Base-by-base conservation (phyloP, 2,113 vertebrate genomes). In the Grallaria varia region DNA sequence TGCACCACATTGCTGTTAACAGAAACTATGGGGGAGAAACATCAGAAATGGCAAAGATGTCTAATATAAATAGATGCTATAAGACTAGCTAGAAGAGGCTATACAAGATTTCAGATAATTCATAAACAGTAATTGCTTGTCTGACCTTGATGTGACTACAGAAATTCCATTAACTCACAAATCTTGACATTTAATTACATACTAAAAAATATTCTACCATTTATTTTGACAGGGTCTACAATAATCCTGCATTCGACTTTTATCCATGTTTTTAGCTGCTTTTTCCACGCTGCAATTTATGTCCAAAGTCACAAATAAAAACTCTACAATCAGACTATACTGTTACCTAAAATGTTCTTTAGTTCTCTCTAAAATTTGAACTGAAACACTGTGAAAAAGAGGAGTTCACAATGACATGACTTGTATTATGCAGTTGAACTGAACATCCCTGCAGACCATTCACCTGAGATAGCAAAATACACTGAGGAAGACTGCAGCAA, bases 81-180 rank as follows among this genome's bases (percentile, higher is more conserved):
- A 96, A 96, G 96, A 97, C 87, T 89, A 88, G 87, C 80, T 84
- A 68, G 88, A 96, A 96, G 94, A 96, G 85, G 67, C 91, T 97
- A 86, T 96, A 96, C 81, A 97, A 97, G 97, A 98, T 97, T 98
- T 98, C 96, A 96, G 94, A 97, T 98, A 96, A 98, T 97, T 98
- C 96, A 95, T 96, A 97, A 97, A 97, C 76, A 96, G 96, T 97
- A 97, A 97, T 97, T 97, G 97, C 71, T 96, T 63, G 27, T 96
- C 96, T 98, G 98, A 98, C 97, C 97, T 97, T 97, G 96, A 97
- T 95, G 97, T 95, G 93, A 96, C 97, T 97, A 97, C 87, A 97
- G 95, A 98, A 97, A 97, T 97, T 96, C 98, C 98, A 98, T 98
- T 98, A 98, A 96, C 97, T 97, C 97, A 97, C 95, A 97, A 97